Base-by-base conservation (phyloP, 1,140 invertebrate species). In the Antheraea pernyi region DNA sequence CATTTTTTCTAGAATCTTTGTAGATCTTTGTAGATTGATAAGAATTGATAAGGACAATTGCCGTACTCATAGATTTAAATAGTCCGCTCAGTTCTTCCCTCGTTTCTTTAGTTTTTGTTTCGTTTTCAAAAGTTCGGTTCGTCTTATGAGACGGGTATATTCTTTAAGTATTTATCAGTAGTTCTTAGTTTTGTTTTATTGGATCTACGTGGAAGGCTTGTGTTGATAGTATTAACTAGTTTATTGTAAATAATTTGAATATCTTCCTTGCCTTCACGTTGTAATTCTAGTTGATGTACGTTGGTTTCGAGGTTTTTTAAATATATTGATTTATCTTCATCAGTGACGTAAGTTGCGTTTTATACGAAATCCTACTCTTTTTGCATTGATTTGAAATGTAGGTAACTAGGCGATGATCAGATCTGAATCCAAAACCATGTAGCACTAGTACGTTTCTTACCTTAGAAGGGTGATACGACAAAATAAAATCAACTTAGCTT, bases 381-480 rank as follows among this genome's bases (percentile, higher is more conserved):
- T 74, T 71, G 9, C 37, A 19, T 66, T 71, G 3, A 10, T 61
- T 60, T 68, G 68, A 36, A 18, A 68, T 60, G 19, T 66, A 74
- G 4, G 68, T 73, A 19, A 74, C 69, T 37, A 74, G n/a, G 22
- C 66, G 73, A 65, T 71, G 73, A 30, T 74, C 69, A 18, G 69
- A 74, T 71, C 65, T 68, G 19, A 71, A 71, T 68, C 73, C 69
- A 7, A 74, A 58, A 13, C 53, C 63, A 53, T 74, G 61, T 16
- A 71, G 46, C 19, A 74, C 69, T 68, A 71, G 69, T 71, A 74
- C 48, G 13, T 68, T 74, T n/a, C 30, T 71, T 65, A 74, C 68
- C 58, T 67, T 53, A 62, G 65, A 13, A 65, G 37, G 59, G 39
- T 46, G 48, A 16, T 19, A 53, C 30, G 59, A n/a, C 13, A 39